Evolutionary conservation across 2,797 vertebrate genomes (phyloP).

Genomic region (Scolopax rusticola): DNA sequence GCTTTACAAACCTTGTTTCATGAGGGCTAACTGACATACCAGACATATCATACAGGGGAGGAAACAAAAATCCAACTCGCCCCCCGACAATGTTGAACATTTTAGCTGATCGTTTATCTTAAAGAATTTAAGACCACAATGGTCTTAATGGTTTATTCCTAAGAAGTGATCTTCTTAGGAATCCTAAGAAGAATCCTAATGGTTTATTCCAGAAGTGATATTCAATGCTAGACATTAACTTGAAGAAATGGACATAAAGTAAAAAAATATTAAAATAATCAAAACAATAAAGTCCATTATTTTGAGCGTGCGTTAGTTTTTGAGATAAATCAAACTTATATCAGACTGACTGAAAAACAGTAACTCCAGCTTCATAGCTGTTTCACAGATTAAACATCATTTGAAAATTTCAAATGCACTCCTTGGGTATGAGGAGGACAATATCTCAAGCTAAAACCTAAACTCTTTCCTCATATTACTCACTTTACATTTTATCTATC

Average conservation of each 20-base stretch:
- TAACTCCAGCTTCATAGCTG: not conserved
- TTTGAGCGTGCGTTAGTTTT: not conserved
- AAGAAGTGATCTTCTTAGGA: too few species aligned
- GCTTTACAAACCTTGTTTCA: not conserved
- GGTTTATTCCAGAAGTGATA: not conserved
- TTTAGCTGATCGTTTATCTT: not conserved
- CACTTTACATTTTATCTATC: not conserved
- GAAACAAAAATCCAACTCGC: not conserved
- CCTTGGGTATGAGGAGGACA: not conserved
- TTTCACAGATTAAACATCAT: not conserved
- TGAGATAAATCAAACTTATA: not conserved
- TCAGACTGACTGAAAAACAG: not conserved
- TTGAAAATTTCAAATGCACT: not conserved
- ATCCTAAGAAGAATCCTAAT: too few species aligned
- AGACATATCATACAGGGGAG: not conserved
- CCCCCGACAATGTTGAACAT: accelerated
- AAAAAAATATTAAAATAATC: not conserved
- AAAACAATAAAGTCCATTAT: not conserved
- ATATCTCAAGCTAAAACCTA: not conserved
- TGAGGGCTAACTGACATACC: not conserved
- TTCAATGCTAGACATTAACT: not conserved
- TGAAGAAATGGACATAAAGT: not conserved
- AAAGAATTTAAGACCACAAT: not conserved
- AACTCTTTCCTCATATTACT: not conserved
- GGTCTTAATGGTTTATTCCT: too few species aligned